These are phyloP conservation scores for Rotaria macrura DNA, from an alignment of 2,888 invertebrate species.

Conservation along the genomic window DNA sequence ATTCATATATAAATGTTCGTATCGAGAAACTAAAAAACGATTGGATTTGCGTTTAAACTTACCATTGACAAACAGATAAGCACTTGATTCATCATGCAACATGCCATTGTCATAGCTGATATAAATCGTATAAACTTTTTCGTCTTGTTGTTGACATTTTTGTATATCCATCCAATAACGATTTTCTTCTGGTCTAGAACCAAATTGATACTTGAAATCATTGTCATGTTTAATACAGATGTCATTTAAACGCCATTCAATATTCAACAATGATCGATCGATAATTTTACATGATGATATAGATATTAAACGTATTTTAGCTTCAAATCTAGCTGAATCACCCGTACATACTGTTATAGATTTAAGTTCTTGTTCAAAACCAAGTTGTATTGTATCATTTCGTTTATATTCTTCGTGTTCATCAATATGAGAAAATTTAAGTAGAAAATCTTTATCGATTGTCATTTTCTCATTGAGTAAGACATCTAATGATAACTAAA, in stretches of 20 bases:
- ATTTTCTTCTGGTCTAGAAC: not conserved
- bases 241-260: conserved; percentile 24
- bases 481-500: not conserved
- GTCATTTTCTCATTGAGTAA: not conserved
- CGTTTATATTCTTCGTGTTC: not conserved
- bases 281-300: not conserved
- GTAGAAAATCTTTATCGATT: not conserved
- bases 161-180: not conserved
- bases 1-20: no score
- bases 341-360: not conserved
- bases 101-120: not conserved
- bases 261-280: not conserved
- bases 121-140: conserved; percentile 18
- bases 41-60: not conserved
- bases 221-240: not conserved
- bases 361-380: conserved; percentile 20
- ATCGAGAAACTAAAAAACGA: no score
- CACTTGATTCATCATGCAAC: not conserved
- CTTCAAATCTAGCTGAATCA: conserved; percentile 2
- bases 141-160: conserved; percentile 8
- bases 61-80: conserved; percentile 9
- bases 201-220: not conserved
- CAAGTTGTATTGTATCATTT: conserved; percentile 1
- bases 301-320: not conserved
- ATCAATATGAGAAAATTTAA: not conserved